Base-by-base conservation (phyloP, 1,140 invertebrate species). In the Drosophila repletoides region DNA sequence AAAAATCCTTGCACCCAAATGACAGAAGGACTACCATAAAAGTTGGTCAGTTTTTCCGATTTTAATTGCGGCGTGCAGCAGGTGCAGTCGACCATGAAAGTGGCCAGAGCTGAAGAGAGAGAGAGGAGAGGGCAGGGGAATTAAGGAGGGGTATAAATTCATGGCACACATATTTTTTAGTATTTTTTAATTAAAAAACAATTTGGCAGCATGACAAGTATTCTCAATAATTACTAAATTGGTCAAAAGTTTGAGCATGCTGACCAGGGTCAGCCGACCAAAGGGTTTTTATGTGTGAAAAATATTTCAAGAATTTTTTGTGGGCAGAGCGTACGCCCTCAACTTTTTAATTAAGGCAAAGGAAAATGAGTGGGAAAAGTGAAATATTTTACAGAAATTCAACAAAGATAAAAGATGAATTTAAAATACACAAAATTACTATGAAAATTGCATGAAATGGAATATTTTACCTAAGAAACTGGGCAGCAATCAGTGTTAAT, bases 21-120 rank as follows among this genome's bases (percentile, higher is more conserved):
- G 56, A 58, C 41, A 65, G n/a, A n/a, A n/a, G n/a, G 17, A 41
- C 22, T 14, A 29, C 9, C 26, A 22, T 34, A 48, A 41, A 64
- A 59, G 21, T 60, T 67, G 56, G 46, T 61, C 56, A 59, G 41
- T 51, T 22, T 52, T 53, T 45, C 19, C 46, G 26, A 40, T 77
- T 79, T 80, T 75, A 65, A 81, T 80, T 75, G 76, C 55, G 63
- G 76, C 55, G 63, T 40, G 58, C 52, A 63, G 55, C 72, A 86
- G 80, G 71, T 86, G 80, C 81, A 69, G 75, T 33, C 56, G 76
- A 59, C 63, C 79, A 67, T 84, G 71, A 84, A 84, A 83, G 73
- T 83, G 79, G 79, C 52, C 64, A 58, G 28, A 5, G 2, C 6
- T n/a, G n/a, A n/a, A n/a, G n/a, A n/a, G n/a, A n/a, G n/a, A n/a